phyloP scores from a whole-genome alignment of 2,113 vertebrate species.

The Mesitornis unicolor region DNA sequence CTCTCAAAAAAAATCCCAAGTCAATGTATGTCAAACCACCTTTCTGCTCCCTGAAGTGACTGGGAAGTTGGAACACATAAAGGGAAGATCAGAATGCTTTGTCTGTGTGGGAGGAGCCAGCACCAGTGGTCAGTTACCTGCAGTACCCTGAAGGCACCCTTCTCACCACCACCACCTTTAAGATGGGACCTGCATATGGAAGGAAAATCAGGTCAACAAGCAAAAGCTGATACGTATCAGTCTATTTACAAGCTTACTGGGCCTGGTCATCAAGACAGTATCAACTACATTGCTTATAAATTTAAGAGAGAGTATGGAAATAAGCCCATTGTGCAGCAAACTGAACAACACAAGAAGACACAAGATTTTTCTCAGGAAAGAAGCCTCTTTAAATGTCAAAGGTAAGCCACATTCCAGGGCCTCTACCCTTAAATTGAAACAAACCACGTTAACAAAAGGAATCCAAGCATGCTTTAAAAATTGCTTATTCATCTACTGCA shows the following conservation, averaged over 20 bases:
- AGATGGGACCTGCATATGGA: background rate
- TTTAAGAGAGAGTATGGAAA: background rate
- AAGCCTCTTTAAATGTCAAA: background rate
- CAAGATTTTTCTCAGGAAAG: background rate
- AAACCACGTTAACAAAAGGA: background rate
- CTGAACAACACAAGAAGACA: background rate
- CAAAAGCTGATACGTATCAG: background rate
- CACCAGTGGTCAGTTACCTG: background rate
- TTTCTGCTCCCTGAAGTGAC: background rate
- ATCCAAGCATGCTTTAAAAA: background rate
- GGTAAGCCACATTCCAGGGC: background rate
- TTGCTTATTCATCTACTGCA: background rate
- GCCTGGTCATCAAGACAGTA: background rate
- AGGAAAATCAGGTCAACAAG: background rate
- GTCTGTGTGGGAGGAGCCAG: background rate
- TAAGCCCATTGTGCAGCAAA: background rate
- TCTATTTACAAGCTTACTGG: background rate
- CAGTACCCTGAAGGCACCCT: background rate
- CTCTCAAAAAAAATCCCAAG: background rate
- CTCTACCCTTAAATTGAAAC: background rate
- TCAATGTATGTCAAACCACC: background rate
- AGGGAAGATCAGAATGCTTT: background rate
- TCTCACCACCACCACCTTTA: background rate
- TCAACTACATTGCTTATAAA: background rate
- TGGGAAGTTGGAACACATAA: background rate